Evolutionary conservation across 2,113 vertebrate genomes (phyloP).

Genomic region (Cavia porcellus): DNA sequence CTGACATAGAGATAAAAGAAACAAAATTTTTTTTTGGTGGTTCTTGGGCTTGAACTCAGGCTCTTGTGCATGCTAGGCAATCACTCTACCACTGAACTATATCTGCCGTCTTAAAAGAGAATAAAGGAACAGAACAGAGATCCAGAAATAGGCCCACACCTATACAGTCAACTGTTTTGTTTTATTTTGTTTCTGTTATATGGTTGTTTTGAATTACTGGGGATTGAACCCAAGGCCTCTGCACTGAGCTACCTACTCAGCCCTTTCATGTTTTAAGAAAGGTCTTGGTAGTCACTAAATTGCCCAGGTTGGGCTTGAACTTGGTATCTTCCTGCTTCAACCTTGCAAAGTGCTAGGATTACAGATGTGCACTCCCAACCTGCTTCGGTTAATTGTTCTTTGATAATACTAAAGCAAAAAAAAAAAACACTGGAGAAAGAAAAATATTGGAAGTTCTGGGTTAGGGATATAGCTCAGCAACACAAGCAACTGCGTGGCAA

Average conservation of each 20-base stretch:
- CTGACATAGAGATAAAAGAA: neutral
- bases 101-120: neutral
- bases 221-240: neutral
- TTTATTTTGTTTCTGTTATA: neutral
- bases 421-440: neutral
- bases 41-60: too few relatives aligned
- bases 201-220: neutral
- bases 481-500: too few relatives aligned
- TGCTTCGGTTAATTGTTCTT: neutral
- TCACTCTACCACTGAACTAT: neutral
- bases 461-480: too few relatives aligned
- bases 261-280: neutral
- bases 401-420: neutral
- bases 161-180: neutral
- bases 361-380: neutral
- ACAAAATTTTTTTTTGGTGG: too few relatives aligned
- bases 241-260: neutral
- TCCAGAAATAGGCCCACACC: neutral
- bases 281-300: neutral
- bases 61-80: too few relatives aligned
- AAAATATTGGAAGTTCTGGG: neutral
- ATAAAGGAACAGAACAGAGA: neutral
- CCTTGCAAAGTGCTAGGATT: neutral
- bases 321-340: neutral
- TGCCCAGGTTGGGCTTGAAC: neutral